These are phyloP conservation scores for Eleginops maclovinus DNA, from an alignment of 2,113 vertebrate genomes.

Conservation along the genomic window DNA sequence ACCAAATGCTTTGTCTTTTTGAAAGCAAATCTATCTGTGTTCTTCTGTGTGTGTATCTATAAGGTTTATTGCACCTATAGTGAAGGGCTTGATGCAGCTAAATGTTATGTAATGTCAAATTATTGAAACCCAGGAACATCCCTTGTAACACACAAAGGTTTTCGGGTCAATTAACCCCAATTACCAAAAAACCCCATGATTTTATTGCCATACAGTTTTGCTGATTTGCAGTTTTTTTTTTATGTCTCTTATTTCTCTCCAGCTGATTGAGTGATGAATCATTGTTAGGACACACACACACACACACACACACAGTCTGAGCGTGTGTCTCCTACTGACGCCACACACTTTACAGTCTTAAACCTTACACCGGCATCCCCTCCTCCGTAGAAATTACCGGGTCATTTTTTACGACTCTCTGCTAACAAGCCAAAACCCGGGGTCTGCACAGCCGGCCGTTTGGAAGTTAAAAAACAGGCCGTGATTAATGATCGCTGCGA, in stretches of 20 bases:
- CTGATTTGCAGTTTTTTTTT: background rate
- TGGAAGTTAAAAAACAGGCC: conserved; percentile 70
- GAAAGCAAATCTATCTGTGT: no score
- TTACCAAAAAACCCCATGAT: background rate
- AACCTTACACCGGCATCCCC: conserved; percentile 22
- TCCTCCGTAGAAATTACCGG: conserved; percentile 34
- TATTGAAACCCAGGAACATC: no score
- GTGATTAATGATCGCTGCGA: conserved; percentile 80
- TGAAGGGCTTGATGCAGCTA: no score
- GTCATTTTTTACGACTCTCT: conserved; percentile 62
- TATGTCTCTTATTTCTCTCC: background rate
- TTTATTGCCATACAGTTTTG: background rate
- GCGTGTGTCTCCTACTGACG: conserved; percentile 6
- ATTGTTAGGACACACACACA: background rate
- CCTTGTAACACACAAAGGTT: no score
- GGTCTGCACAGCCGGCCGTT: conserved; percentile 22
- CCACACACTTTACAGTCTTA: background rate
- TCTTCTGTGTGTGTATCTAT: no score
- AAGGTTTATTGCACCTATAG: no score
- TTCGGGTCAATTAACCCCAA: background rate
- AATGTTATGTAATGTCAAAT: no score
- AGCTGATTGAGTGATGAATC: conserved; percentile 10
- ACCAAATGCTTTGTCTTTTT: no score
- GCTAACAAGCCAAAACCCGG: conserved; percentile 63
- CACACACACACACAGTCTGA: background rate